phyloP scores from a whole-genome alignment of 1,140 invertebrate species.

The Phymorhynchus buccinoides region DNA sequence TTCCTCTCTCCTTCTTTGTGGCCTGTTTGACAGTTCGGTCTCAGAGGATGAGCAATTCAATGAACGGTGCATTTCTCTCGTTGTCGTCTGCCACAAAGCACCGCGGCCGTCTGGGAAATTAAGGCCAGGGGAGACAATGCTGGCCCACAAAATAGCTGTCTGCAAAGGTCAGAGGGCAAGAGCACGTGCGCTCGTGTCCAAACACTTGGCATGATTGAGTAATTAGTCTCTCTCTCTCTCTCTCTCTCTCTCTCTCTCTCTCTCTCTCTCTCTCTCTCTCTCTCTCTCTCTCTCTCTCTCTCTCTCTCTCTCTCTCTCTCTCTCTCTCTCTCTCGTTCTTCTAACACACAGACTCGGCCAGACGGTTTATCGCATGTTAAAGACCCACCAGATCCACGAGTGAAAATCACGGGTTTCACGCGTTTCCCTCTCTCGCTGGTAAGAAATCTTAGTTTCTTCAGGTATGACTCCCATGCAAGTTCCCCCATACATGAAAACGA shows the following conservation, averaged over 20 bases:
- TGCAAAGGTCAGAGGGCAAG: background rate
- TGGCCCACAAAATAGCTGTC: background rate
- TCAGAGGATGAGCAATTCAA: background rate
- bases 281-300: constrained; percentile 6
- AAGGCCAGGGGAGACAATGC: too few species aligned
- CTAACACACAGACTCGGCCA: background rate
- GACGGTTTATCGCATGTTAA: background rate
- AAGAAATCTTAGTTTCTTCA: background rate
- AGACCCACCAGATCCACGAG: too few species aligned
- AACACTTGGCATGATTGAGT: background rate
- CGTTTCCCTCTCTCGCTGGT: background rate
- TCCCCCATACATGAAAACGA: too few species aligned
- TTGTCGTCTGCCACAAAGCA: background rate
- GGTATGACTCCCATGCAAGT: too few species aligned
- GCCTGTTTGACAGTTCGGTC: too few species aligned
- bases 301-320: background rate
- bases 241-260: background rate
- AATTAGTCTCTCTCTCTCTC: background rate
- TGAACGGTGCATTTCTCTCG: background rate
- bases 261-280: background rate
- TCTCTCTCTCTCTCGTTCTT: background rate
- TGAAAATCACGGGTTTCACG: background rate
- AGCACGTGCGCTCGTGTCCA: background rate
- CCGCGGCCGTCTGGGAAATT: too few species aligned
- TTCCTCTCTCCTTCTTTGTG: too few species aligned